A percentile compares a stretch with the other conserved stretches of the same genome.
phyloP scores from a whole-genome alignment of 2,888 invertebrate species.

The Nemotelus pantherinus region DNA sequence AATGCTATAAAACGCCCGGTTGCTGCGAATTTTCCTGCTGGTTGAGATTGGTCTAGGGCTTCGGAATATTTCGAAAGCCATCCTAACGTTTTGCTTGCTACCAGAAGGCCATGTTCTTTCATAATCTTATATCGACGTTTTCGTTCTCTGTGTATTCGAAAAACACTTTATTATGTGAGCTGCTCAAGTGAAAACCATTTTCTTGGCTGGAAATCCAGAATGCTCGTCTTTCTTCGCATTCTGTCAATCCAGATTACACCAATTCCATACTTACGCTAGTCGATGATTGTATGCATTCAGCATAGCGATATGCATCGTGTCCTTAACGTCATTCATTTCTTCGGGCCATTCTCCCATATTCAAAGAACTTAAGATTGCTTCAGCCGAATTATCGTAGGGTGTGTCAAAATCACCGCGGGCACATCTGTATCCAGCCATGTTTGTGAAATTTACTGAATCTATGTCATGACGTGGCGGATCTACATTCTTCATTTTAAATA shows the following conservation, averaged over 20 bases:
- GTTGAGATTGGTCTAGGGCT: slow-evolving; percentile 69
- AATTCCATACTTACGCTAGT: slow-evolving; percentile 64
- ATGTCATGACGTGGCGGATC: slow-evolving; percentile 77
- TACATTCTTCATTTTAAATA: slow-evolving; percentile 72
- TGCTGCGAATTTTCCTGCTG: slow-evolving; percentile 59
- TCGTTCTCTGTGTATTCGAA: slow-evolving; percentile 68
- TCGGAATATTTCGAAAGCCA: slow-evolving; percentile 77
- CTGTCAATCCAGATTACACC: not conserved
- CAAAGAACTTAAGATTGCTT: slow-evolving; percentile 70
- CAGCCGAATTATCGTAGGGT: slow-evolving; percentile 85
- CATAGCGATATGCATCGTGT: slow-evolving; percentile 75
- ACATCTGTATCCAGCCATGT: slow-evolving; percentile 85
- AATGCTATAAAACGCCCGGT: slow-evolving; percentile 71
- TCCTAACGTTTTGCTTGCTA: slow-evolving; percentile 74
- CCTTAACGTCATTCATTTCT: slow-evolving; percentile 65
- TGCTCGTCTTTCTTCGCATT: not conserved
- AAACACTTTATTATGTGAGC: not conserved
- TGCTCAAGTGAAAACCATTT: not conserved
- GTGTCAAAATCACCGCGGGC: slow-evolving; percentile 86
- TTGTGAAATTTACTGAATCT: slow-evolving; percentile 68
- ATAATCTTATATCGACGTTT: slow-evolving; percentile 77
- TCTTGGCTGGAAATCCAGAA: not conserved
- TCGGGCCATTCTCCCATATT: slow-evolving; percentile 58
- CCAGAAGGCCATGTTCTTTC: slow-evolving; percentile 81
- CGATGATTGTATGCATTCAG: slow-evolving; percentile 80